phyloP scores from a whole-genome alignment of 2,797 vertebrate species.

The Coracias cyanogaster region DNA sequence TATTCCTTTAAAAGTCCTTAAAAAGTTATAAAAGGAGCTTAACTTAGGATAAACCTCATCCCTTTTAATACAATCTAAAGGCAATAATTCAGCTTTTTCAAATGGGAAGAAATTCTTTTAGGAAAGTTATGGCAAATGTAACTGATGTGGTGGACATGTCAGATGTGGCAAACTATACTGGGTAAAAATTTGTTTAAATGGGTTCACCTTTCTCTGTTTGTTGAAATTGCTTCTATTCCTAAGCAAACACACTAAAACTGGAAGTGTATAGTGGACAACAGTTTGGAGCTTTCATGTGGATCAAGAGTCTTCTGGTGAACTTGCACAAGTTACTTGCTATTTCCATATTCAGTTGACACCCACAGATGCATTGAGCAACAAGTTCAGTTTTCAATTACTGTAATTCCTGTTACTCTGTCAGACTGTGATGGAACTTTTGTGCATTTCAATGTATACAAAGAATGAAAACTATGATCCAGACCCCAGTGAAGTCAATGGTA shows the following conservation, averaged over 20 bases:
- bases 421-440: not conserved
- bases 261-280: not conserved
- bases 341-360: not conserved
- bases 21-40: slow-evolving; percentile 29
- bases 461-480: not conserved
- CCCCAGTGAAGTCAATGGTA: not conserved
- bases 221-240: not conserved
- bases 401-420: not conserved
- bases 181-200: not conserved
- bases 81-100: not conserved
- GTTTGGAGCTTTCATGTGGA: not conserved
- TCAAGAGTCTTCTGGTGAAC: not conserved
- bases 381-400: not conserved
- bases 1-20: slow-evolving; percentile 15
- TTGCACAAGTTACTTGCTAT: not conserved
- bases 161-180: not conserved
- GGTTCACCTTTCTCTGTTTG: not conserved
- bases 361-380: not conserved
- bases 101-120: not conserved
- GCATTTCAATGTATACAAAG: not conserved
- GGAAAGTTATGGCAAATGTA: not conserved
- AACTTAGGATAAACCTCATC: slow-evolving; percentile 28
- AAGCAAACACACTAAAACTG: not conserved
- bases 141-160: not conserved
- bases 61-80: not conserved